A percentile compares a stretch with the other conserved stretches of the same genome.
These are phyloP conservation scores for Micropoecilia bifurca DNA, from an alignment of 2,797 vertebrate species.

Conservation along the genomic window DNA sequence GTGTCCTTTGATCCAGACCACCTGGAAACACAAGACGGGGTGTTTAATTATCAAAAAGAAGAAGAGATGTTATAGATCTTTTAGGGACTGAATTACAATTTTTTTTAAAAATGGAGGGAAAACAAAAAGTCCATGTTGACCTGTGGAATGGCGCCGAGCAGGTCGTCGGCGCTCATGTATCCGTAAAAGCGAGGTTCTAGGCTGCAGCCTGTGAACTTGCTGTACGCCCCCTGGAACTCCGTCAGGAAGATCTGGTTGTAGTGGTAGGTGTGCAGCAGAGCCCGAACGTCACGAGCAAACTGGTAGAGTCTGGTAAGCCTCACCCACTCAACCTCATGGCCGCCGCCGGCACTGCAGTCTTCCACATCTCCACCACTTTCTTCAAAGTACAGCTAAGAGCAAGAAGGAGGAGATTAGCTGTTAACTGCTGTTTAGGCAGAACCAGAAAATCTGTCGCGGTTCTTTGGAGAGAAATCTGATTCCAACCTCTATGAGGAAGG, in stretches of 20 bases:
- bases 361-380: conserved; percentile 52
- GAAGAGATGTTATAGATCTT: background rate
- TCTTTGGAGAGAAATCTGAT: background rate
- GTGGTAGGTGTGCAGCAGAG: conserved; percentile 95
- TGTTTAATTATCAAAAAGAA: background rate
- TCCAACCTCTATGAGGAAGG: conserved; percentile 92
- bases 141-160: conserved; percentile 93
- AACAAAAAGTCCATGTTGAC: conserved; percentile 59
- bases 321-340: conserved; percentile 82
- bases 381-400: conserved; percentile 84
- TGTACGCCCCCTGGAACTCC: conserved; percentile 90
- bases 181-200: conserved; percentile 89
- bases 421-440: background rate
- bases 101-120: background rate
- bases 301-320: conserved; percentile 91
- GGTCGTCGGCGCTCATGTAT: conserved; percentile 88
- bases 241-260: conserved; percentile 98
- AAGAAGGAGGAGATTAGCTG: background rate
- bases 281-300: conserved; percentile 92
- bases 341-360: conserved; percentile 22
- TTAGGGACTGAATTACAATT: background rate
- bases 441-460: background rate
- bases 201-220: conserved; percentile 88
- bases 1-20: conserved; percentile 98
- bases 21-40: conserved; percentile 73